Conservation (phyloP, 2,888 invertebrate species). For the Lasioglossum calceatum region DNA sequence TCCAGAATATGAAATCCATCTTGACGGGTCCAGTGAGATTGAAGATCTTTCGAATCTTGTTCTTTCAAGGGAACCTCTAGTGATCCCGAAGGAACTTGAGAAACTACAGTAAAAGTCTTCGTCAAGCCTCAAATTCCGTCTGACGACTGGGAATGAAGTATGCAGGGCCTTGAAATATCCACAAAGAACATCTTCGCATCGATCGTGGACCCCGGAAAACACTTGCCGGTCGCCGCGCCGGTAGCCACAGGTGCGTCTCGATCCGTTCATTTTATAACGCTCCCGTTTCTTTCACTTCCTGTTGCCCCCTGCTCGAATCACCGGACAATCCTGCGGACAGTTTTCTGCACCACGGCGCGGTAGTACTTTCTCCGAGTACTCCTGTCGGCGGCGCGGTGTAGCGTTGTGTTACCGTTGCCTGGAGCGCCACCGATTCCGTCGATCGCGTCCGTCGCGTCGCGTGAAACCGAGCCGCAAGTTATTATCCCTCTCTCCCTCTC, state of each 20-base stretch:
- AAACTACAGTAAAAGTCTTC: background rate
- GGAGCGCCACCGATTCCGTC: constrained; percentile 29
- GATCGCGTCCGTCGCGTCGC: constrained; percentile 2
- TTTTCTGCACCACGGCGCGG: constrained; percentile 13
- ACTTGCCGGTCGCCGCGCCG: background rate
- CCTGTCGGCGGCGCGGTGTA: background rate
- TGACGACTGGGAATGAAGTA: background rate
- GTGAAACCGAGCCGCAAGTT: constrained; percentile 34
- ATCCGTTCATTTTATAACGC: constrained; percentile 10
- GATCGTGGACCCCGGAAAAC: background rate
- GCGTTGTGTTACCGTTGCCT: constrained; percentile 3
- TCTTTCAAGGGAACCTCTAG: too few relatives aligned
- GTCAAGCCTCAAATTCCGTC: background rate
- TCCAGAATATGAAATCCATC: too few relatives aligned
- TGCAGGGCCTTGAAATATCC: background rate
- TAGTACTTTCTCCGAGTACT: constrained; percentile 47
- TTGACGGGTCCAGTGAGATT: too few relatives aligned
- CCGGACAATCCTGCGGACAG: constrained; percentile 9
- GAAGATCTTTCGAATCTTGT: too few relatives aligned
- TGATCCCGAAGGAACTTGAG: background rate
- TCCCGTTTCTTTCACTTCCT: constrained; percentile 13
- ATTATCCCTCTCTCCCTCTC: constrained; percentile 43
- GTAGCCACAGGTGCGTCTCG: background rate
- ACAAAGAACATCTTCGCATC: background rate
- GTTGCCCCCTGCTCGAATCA: background rate